Evolutionary conservation across 2,113 vertebrate species (phyloP).

Genomic region (Tychaedon coryphoeus): DNA sequence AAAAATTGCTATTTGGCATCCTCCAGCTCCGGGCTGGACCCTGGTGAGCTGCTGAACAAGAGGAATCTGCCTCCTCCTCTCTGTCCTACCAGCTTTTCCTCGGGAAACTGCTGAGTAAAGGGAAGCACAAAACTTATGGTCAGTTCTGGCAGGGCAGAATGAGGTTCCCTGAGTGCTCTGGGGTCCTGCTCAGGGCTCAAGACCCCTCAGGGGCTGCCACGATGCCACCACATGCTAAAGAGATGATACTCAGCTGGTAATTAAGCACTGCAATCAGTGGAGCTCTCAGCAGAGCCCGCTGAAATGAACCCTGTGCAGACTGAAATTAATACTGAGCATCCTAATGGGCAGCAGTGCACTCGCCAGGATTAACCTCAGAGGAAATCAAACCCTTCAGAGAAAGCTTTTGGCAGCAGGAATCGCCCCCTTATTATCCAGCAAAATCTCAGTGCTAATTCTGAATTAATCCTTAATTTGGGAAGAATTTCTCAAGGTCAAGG

Average conservation of each 20-base stretch:
- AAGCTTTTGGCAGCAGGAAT: constrained; percentile 1
- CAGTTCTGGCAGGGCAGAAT: not conserved
- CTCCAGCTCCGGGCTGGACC: not conserved
- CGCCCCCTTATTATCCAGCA: not conserved
- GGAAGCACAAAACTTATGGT: not conserved
- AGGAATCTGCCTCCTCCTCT: not conserved
- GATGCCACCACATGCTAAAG: not conserved
- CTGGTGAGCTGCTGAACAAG: not conserved
- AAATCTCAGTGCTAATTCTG: not conserved
- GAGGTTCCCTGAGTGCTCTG: fast-evolving
- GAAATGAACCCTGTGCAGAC: constrained; percentile 9
- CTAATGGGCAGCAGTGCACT: constrained; percentile 6
- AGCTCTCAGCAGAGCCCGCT: constrained; percentile 1
- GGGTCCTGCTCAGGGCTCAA: not conserved
- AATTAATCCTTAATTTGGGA: not conserved
- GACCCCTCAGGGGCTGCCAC: not conserved
- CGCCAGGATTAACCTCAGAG: not conserved
- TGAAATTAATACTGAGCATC: constrained; percentile 5
- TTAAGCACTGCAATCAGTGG: constrained; percentile 28
- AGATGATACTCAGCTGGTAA: not conserved
- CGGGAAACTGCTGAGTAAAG: constrained; percentile 7
- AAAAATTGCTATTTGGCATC: not conserved
- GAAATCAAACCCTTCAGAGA: not conserved
- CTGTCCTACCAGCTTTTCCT: not conserved
- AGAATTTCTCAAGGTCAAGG: constrained; percentile 11